A percentile compares a stretch with the other conserved stretches of the same genome.
Conservation (phyloP, 92 coral and sea anemone species). For the Palythoa heliodiscus region DNA sequence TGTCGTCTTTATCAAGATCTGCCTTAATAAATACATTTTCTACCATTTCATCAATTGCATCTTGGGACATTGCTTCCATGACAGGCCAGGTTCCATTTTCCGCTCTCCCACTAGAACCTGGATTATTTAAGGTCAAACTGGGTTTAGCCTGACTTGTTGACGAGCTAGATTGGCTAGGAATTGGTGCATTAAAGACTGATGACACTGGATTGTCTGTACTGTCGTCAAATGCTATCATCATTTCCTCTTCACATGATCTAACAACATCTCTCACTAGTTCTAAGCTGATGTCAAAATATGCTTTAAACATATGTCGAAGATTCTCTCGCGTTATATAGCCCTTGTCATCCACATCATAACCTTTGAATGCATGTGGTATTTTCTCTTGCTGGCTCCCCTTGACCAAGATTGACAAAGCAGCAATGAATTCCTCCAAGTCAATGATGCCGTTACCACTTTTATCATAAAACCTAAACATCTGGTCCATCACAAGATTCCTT, state of each 20-base stretch:
- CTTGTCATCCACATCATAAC: constrained; percentile 89
- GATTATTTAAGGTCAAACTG: constrained; percentile 55
- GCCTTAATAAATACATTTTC: constrained; percentile 90
- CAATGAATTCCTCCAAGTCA: constrained; percentile 87
- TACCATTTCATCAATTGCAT: constrained; percentile 99
- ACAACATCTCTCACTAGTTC: constrained; percentile 97
- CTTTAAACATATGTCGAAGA: constrained; percentile 93
- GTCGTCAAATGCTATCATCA: constrained; percentile 98
- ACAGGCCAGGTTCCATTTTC: constrained; percentile 92
- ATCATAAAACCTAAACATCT: constrained; percentile 96
- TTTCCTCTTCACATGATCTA: constrained; percentile 95
- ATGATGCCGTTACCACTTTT: constrained; percentile 81
- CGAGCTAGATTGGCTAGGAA: constrained; percentile 72
- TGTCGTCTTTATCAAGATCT: constrained; percentile 84
- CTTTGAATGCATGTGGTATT: constrained; percentile 89
- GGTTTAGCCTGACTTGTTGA: constrained; percentile 73
- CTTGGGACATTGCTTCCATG: constrained; percentile 99
- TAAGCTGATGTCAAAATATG: constrained; percentile 90
- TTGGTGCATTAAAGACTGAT: constrained; percentile 95
- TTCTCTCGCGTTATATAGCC: constrained; percentile 81
- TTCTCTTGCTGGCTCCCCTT: constrained; percentile 96
- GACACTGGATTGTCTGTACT: constrained; percentile 98
- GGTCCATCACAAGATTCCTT: constrained; percentile 94
- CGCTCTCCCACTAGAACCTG: constrained; percentile 59
- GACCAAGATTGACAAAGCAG: constrained; percentile 86